phyloP scores from a whole-genome alignment of 2,888 invertebrate genomes.

The Melolontha melolontha region DNA sequence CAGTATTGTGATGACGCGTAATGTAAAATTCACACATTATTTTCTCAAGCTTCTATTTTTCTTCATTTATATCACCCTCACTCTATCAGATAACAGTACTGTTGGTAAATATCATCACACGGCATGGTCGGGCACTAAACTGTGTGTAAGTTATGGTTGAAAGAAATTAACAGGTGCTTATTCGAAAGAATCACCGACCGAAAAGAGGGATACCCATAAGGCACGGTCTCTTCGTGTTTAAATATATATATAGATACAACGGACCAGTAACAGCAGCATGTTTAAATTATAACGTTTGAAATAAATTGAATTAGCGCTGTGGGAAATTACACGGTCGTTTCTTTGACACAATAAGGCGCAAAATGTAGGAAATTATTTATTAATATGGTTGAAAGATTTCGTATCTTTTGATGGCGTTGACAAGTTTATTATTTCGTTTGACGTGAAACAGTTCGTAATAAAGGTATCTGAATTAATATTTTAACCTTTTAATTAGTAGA shows the following conservation, averaged over 20 bases:
- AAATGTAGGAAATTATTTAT: slow-evolving; percentile 3
- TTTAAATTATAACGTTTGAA: slow-evolving; percentile 49
- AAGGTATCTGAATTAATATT: too few relatives aligned
- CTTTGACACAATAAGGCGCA: slow-evolving; percentile 7
- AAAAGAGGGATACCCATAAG: slow-evolving; percentile 13
- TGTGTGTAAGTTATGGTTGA: too few relatives aligned
- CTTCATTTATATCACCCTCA: too few relatives aligned
- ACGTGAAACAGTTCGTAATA: neutral
- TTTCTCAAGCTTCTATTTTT: too few relatives aligned
- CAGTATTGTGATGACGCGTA: too few relatives aligned
- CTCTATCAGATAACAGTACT: too few relatives aligned
- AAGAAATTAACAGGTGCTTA: too few relatives aligned
- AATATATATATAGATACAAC: slow-evolving; percentile 41
- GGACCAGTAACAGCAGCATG: slow-evolving; percentile 37
- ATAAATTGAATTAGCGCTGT: slow-evolving; percentile 52
- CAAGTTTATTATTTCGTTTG: slow-evolving; percentile 1
- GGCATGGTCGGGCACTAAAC: too few relatives aligned
- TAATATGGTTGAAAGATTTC: slow-evolving; percentile 3
- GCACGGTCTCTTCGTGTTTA: slow-evolving; percentile 21
- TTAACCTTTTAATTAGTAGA: too few relatives aligned
- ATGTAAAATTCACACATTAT: too few relatives aligned
- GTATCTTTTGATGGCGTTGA: too few relatives aligned
- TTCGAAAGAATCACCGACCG: slow-evolving; percentile 6
- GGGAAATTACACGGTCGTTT: slow-evolving; percentile 47
- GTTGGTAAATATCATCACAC: too few relatives aligned